These are phyloP conservation scores for Pachyseris speciosa DNA, from an alignment of 64 coral and sea anemone species.

Conservation along the genomic window DNA sequence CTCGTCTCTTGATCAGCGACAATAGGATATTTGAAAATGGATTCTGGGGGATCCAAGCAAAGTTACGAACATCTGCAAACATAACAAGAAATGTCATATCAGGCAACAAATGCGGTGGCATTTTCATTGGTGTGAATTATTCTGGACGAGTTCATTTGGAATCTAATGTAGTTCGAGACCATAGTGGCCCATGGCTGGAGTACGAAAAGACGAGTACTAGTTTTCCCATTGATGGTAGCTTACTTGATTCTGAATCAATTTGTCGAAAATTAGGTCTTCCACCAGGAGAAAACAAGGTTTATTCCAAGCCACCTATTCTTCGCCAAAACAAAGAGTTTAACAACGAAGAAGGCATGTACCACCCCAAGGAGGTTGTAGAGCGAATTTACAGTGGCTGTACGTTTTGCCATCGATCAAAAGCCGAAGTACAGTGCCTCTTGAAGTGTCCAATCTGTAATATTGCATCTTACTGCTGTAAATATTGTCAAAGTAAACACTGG, in stretches of 20 bases:
- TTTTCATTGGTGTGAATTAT: constrained; percentile 68
- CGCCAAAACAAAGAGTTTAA: constrained; percentile 11
- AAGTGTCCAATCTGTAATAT: constrained; percentile 42
- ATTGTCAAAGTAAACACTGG: constrained; percentile 60
- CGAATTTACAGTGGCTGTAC: constrained; percentile 25
- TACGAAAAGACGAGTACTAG: neutral
- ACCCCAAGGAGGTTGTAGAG: constrained; percentile 41
- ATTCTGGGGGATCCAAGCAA: constrained; percentile 63
- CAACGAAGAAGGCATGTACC: constrained; percentile 66
- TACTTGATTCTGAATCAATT: neutral
- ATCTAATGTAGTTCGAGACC: constrained; percentile 61
- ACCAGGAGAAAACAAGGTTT: constrained; percentile 57
- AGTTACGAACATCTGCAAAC: constrained; percentile 48
- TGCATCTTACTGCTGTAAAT: constrained; percentile 53
- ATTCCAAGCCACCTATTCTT: constrained; percentile 32
- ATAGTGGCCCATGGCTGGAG: constrained; percentile 76
- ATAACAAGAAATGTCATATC: constrained; percentile 55
- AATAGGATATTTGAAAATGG: constrained; percentile 82
- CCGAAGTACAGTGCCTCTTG: neutral
- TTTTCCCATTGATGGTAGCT: too few relatives aligned
- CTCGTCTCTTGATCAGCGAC: neutral
- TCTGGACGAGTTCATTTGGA: constrained; percentile 62
- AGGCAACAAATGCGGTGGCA: constrained; percentile 83
- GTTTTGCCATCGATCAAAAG: constrained; percentile 49
- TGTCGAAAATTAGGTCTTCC: too few relatives aligned